Evolutionary conservation across 2,888 invertebrate species (phyloP), one percentile per base, ranked within the genome.

Genomic region (Odontocolon sp.): DNA sequence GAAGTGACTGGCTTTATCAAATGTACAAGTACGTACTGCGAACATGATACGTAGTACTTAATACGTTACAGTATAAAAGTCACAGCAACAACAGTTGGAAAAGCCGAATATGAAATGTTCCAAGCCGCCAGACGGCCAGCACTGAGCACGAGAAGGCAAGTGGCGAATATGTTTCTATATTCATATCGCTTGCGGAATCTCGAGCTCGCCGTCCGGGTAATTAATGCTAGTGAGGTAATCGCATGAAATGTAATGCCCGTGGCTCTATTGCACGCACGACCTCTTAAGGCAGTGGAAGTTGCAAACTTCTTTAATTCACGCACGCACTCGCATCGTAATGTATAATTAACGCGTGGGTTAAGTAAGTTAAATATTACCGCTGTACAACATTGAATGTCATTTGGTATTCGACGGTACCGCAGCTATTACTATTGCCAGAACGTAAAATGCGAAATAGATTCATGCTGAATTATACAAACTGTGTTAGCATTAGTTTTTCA

Each of bases 171-270:
- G 54, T 42, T 21, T 45, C 28, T 52, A 11, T 52, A 31, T 28
- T 38, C 21, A 11, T 72, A 57, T 73, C 63, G n/a, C 28, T 73
- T 33, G 33, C 18, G 42, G 42, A 56, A 68, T 74, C 69, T 63
- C 52, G 42, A 54, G 31, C 57, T 33, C 18, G 33, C 36, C 45
- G 45, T 21, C 16, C 42, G 26, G 11, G 36, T 59, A 59, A 72
- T 67, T 71, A 71, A 71, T 57, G 47, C 47, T 28, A 36, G 67
- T 73, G 59, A 42, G 33, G 73, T 54, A 59, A 67, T 67, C 40
- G 26, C 54, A 61, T 59, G 59, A 73, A 45, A 67, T 67, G 52
- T 67, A 67, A 59, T 59, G 67, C 52, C 33, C 23, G n/a, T 36
- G 50, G 36, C 21, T 72, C 36, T 38, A 52, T 67, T 45, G 54